Evolutionary conservation across 2,797 vertebrate genomes (phyloP).

Genomic region (Esox lucius): DNA sequence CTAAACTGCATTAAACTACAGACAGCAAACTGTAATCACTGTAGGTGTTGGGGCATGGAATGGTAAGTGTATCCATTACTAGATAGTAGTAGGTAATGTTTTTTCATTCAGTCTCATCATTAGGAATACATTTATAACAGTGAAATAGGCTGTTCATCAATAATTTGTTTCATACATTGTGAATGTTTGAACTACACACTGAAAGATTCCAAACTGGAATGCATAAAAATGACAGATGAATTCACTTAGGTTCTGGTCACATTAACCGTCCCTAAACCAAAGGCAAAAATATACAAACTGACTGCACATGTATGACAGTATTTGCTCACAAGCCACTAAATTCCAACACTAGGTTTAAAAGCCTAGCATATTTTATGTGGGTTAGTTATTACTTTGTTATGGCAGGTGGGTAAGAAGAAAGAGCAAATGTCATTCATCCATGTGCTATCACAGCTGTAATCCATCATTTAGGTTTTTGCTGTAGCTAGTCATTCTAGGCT

Average conservation of each 20-base stretch:
- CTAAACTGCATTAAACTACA: slow-evolving; percentile 69
- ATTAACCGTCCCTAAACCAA: neutral
- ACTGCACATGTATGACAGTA: neutral
- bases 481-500: neutral
- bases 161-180: neutral
- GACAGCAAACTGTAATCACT: slow-evolving; percentile 51
- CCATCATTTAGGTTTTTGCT: neutral
- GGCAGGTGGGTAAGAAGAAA: neutral
- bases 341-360: neutral
- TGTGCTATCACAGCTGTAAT: neutral
- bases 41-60: slow-evolving; percentile 61
- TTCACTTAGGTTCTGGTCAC: too few relatives aligned
- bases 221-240: too few relatives aligned
- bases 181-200: too few relatives aligned
- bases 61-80: slow-evolving; percentile 4
- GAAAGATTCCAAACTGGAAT: too few relatives aligned
- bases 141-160: neutral
- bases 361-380: neutral
- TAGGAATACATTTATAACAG: neutral
- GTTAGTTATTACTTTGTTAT: slow-evolving; percentile 8
- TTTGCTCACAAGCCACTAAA: neutral
- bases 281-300: neutral
- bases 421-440: neutral
- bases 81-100: neutral
- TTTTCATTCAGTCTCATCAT: neutral